phyloP scores from a whole-genome alignment of 2,797 vertebrate genomes.

The Eleutherodactylus coqui region DNA sequence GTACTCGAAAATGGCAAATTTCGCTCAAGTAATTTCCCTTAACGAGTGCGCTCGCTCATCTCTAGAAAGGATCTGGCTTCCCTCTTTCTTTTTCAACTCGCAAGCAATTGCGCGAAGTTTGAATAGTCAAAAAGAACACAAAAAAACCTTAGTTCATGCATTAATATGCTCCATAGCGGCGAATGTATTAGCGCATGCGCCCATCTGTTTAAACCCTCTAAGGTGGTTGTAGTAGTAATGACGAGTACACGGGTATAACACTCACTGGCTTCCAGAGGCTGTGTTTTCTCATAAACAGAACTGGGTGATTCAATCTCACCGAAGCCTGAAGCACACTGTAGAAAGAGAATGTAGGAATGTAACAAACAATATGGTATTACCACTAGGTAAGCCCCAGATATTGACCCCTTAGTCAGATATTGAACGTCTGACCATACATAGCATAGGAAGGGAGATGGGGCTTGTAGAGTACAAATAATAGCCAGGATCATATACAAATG shows the following conservation, averaged over 20 bases:
- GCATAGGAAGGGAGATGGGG: not conserved
- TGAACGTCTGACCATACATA: not conserved
- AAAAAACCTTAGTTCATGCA: too few relatives aligned
- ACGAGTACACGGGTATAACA: slow-evolving; percentile 41
- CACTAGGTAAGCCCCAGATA: not conserved
- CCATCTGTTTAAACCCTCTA: too few relatives aligned
- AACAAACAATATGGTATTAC: not conserved
- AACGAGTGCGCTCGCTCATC: too few relatives aligned
- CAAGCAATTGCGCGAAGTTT: too few relatives aligned
- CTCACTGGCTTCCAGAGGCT: slow-evolving; percentile 88
- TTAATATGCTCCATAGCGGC: too few relatives aligned
- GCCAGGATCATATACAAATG: not conserved
- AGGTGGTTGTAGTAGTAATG: not conserved
- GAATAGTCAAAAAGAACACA: too few relatives aligned
- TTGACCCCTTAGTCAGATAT: not conserved
- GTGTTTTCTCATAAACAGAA: slow-evolving; percentile 87
- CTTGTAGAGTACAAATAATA: not conserved
- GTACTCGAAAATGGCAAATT: too few relatives aligned
- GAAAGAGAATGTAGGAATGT: slow-evolving; percentile 32
- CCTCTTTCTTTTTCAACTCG: too few relatives aligned
- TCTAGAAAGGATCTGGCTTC: too few relatives aligned
- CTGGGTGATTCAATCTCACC: slow-evolving; percentile 85
- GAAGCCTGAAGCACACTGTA: slow-evolving; percentile 86
- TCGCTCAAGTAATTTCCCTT: too few relatives aligned
- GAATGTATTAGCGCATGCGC: too few relatives aligned